Base-by-base conservation (phyloP, 2,888 invertebrate species). In the Allygus modestus region DNA sequence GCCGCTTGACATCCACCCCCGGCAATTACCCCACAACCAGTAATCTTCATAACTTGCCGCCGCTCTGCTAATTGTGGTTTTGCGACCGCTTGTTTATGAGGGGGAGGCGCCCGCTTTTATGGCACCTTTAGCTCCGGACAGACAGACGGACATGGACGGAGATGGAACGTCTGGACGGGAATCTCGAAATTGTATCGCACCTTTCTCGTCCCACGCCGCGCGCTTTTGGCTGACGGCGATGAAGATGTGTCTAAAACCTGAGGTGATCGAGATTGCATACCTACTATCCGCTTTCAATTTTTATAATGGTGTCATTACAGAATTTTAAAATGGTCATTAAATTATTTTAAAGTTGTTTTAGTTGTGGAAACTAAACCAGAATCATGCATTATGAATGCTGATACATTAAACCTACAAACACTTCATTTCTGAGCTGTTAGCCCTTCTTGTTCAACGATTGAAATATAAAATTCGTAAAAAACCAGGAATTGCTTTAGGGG, bases 41-140 rank as follows among this genome's bases (percentile, higher is more conserved):
- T 87, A 87, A 87, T 87, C 86, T 87, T 86, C 87, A 87, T 86
- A 86, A 86, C 86, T 87, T 85, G 86, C 84, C 86, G 43, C 23
- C 54, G 65, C 65, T 17, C 37, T 33, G 79, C 79, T 84, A 84
- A 84, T 84, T 84, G 84, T 82, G 73, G 41, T 54, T 75, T 58
- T 75, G 81, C 54, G 54, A 81, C 71, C 41, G 82, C 84, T 82
- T 82, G 75, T 84, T 84, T 84, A 84, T 82, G 81, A 61, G 84
- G 23, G 79, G 79, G 79, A 79, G 79, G 79, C 82, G 61, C 26
- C 73, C 58, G 73, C 82, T 82, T 84, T 84, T 84, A 84, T 81
- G 69, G 84, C 84, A 54, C 43, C 84, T 41, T 69, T 9, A 41
- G 65, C 65, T 12, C 28, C 65, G 31, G 65, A 28, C 65, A 65